These are phyloP conservation scores for Achlya flavicornis DNA, from an alignment of 2,888 invertebrate species.

Conservation along the genomic window DNA sequence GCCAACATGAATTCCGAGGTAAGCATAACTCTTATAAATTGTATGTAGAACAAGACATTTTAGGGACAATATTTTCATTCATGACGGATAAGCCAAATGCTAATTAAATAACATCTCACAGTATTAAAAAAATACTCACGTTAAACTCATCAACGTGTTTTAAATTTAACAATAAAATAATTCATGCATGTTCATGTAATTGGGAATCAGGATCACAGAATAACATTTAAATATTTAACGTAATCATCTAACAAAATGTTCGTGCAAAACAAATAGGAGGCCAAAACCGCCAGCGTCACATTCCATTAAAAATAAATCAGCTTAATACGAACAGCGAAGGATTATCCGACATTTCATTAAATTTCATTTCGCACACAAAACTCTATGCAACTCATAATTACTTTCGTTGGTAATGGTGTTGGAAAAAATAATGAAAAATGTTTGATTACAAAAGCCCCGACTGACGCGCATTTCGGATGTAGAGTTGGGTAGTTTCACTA, in stretches of 20 bases:
- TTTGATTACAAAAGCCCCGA: slow-evolving; percentile 49
- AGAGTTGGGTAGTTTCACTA: slow-evolving; percentile 50
- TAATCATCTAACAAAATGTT: slow-evolving; percentile 20
- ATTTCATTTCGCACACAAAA: slow-evolving; percentile 27
- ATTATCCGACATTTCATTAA: slow-evolving; percentile 34
- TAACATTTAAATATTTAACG: neutral
- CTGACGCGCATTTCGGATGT: too few relatives aligned
- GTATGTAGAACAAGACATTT: too few relatives aligned
- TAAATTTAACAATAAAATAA: neutral
- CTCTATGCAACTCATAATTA: slow-evolving; percentile 11
- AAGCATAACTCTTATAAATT: too few relatives aligned
- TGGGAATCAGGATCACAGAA: neutral
- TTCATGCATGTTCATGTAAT: neutral
- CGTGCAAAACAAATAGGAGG: slow-evolving; percentile 17
- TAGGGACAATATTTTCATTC: too few relatives aligned
- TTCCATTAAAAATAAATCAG: slow-evolving; percentile 31
- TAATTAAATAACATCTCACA: too few relatives aligned
- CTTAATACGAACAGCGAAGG: slow-evolving; percentile 20
- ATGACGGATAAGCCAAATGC: too few relatives aligned
- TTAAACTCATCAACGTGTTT: neutral
- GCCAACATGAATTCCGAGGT: too few relatives aligned
- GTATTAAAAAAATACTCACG: neutral
- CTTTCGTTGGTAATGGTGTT: slow-evolving; percentile 20
- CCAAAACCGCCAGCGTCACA: slow-evolving; percentile 14
- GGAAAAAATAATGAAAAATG: slow-evolving; percentile 50